phyloP scores from a whole-genome alignment of 2,797 vertebrate genomes.

The Sarcoramphus papa region DNA sequence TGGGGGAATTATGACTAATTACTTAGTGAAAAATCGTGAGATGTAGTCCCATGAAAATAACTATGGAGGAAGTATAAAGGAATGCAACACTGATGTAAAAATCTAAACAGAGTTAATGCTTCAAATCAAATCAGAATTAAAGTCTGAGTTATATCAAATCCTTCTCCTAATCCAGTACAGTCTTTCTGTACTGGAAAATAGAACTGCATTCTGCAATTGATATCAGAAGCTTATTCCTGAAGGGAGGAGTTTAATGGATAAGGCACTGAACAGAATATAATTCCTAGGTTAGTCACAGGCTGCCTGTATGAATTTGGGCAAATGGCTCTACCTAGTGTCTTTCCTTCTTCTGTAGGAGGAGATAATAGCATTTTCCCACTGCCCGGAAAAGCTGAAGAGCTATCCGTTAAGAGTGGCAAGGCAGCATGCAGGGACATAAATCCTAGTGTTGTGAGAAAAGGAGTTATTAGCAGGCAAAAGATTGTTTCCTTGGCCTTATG shows the following conservation, averaged over 20 bases:
- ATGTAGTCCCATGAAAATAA: not conserved
- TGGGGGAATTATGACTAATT: not conserved
- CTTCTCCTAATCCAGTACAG: not conserved
- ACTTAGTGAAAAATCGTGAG: not conserved
- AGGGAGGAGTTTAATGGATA: not conserved
- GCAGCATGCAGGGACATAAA: not conserved
- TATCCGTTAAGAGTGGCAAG: not conserved
- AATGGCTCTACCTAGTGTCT: not conserved
- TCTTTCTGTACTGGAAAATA: not conserved
- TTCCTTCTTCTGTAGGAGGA: not conserved
- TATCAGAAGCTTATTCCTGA: not conserved
- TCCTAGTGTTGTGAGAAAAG: not conserved
- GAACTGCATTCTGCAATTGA: not conserved
- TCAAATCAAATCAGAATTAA: not conserved
- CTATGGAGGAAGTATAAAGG: not conserved
- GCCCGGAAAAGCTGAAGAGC: not conserved
- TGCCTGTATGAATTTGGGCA: not conserved
- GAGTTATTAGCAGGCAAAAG: not conserved
- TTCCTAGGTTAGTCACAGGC: not conserved
- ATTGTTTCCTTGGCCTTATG: not conserved
- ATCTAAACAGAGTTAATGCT: not conserved
- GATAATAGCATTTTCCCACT: not conserved
- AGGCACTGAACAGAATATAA: not conserved
- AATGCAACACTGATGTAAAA: not conserved
- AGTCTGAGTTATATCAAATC: not conserved